These are phyloP conservation scores for Carposina sasakii DNA, from an alignment of 1,140 invertebrate species.

Conservation along the genomic window DNA sequence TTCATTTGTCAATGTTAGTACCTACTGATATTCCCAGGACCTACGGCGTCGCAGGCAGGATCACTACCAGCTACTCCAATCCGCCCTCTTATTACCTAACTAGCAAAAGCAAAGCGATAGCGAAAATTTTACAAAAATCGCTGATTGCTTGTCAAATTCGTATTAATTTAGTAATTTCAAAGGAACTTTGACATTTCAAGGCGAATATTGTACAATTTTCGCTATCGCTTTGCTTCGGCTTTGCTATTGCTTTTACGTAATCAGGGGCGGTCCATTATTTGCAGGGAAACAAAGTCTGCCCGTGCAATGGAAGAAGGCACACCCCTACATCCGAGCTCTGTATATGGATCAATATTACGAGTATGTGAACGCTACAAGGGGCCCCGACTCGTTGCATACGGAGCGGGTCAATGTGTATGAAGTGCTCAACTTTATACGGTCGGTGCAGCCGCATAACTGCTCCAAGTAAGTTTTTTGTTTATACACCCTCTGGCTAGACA, in stretches of 20 bases:
- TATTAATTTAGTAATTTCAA: too few species aligned
- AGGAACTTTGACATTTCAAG: too few species aligned
- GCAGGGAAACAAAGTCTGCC: slow-evolving; percentile 88
- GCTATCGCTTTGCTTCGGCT: not conserved
- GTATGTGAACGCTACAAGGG: slow-evolving; percentile 79
- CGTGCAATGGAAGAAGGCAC: slow-evolving; percentile 82
- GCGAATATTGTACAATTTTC: too few species aligned
- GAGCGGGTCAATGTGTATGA: slow-evolving; percentile 83
- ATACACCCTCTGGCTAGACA: too few species aligned
- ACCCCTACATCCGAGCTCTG: slow-evolving; percentile 78
- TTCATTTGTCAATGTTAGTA: too few species aligned
- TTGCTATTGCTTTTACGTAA: not conserved
- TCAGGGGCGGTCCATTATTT: slow-evolving; percentile 17
- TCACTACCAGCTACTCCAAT: too few species aligned
- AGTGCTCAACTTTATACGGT: slow-evolving; percentile 82
- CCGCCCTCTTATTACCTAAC: too few species aligned
- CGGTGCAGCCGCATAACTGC: slow-evolving; percentile 83
- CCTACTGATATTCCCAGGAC: too few species aligned
- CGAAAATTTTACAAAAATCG: too few species aligned
- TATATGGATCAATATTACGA: slow-evolving; percentile 83
- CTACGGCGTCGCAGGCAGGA: too few species aligned
- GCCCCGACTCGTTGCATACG: slow-evolving; percentile 76
- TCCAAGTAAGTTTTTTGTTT: slow-evolving; percentile 74
- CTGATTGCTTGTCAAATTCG: too few species aligned
- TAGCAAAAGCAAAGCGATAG: too few species aligned